Evolutionary conservation across 2,888 invertebrate species (phyloP).

Genomic region (Gymnocheta viridis): DNA sequence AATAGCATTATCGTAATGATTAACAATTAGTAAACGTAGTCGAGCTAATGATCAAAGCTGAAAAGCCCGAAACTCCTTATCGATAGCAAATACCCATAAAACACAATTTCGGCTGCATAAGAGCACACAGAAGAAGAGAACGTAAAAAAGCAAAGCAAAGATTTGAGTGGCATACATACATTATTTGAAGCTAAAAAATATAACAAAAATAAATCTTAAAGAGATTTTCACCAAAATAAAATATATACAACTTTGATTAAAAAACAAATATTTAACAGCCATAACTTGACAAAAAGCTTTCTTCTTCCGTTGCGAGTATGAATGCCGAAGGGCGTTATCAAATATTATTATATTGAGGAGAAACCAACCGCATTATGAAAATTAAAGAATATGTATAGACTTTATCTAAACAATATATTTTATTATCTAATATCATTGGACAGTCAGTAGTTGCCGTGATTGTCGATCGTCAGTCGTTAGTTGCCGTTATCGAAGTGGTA

Average conservation of each 20-base stretch:
- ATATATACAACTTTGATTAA: slow-evolving; percentile 24
- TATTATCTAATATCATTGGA: slow-evolving; percentile 59
- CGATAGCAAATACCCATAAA: slow-evolving; percentile 5
- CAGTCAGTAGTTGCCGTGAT: slow-evolving; percentile 27
- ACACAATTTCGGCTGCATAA: slow-evolving; percentile 34
- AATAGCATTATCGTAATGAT: slow-evolving; percentile 36
- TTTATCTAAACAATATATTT: slow-evolving; percentile 54
- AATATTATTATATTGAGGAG: not conserved
- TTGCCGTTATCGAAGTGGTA: slow-evolving; percentile 46
- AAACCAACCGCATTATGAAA: slow-evolving; percentile 22
- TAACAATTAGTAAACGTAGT: slow-evolving; percentile 43
- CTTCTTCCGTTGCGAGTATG: not conserved
- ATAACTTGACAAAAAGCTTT: not conserved
- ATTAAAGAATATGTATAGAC: slow-evolving; percentile 14
- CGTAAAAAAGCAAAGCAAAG: not conserved
- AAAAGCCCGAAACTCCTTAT: slow-evolving; percentile 40
- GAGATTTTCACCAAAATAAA: slow-evolving; percentile 1
- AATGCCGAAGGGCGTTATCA: slow-evolving; percentile 48
- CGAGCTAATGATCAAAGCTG: slow-evolving; percentile 51
- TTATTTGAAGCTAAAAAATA: slow-evolving; percentile 5
- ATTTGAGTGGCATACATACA: slow-evolving; percentile 58
- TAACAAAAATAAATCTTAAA: not conserved
- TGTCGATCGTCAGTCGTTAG: slow-evolving; percentile 36
- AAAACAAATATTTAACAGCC: not conserved
- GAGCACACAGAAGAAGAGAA: slow-evolving; percentile 27